Evolutionary conservation across 2,113 vertebrate genomes (phyloP), one percentile per base, ranked within the genome.

Genomic region (Cygnus atratus): DNA sequence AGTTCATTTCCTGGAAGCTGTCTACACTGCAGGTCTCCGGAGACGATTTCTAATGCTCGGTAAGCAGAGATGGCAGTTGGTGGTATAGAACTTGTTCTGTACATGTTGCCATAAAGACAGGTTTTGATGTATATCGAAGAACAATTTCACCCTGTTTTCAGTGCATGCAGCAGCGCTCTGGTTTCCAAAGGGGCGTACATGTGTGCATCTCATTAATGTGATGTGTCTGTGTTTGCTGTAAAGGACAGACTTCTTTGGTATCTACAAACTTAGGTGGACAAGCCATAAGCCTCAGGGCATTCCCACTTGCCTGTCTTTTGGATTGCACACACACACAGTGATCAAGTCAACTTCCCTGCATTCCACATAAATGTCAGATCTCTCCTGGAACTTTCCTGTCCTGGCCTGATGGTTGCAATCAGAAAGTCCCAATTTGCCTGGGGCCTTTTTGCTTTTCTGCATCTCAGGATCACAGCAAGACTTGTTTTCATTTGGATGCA

Each of bases 1-100:
- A 70, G 44, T 48, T 85, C 76, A 14, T 80, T 93, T 95, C 63
- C 92, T 95, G 92, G 82, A 92, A 92, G 82, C 88, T 90, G 63
- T 54, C 84, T 93, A 2, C 66, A 52, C 84, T 58, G 13, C 24
- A 16, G 37, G 28, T 50, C 85, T 90, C 90, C 39, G 50, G 72
- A 90, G 90, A 54, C 9, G 41, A 1, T 28, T 75, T 39, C 14
- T 68, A 65, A 48, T 73, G 59, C 67, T 90, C 1, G 0, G 37
- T 50, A 79, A 86, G 66, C 52, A 88, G 63, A 72, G 66, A 62
- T 90, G 63, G 72, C 88, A 77, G 3, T n/a, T 66, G 83, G 20
- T 84, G 90, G 50, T 88, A 25, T 18, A 70, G 66, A 35, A 59
- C 24, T 61, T 66, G 54, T 48, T 84, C 83, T 84, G 35, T 7